phyloP scores from a whole-genome alignment of 2,888 invertebrate species.

The Ectemnius cavifrons region DNA sequence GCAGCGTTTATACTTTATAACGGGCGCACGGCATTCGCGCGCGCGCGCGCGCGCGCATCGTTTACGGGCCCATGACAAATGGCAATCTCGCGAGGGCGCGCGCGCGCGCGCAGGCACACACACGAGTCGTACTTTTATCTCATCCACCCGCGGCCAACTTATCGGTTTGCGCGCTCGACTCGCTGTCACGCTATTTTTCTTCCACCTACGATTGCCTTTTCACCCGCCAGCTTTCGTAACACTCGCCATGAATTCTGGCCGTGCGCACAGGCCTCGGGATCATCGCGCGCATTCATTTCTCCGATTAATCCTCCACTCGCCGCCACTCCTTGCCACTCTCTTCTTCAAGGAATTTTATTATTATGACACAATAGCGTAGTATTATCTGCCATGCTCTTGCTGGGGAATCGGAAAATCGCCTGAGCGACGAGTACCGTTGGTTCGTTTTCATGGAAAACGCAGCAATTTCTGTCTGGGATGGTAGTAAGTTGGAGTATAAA shows the following conservation, averaged over 20 bases:
- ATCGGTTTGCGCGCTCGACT: slow-evolving; percentile 40
- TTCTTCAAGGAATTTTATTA: too few relatives aligned
- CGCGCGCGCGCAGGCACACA: slow-evolving; percentile 43
- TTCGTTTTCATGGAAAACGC: slow-evolving; percentile 52
- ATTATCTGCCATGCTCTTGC: background rate
- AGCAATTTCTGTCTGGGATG: slow-evolving; percentile 36
- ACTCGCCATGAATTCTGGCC: slow-evolving; percentile 11
- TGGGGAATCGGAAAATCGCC: slow-evolving; percentile 58
- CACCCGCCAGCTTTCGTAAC: slow-evolving; percentile 11
- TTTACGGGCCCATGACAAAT: slow-evolving; percentile 62
- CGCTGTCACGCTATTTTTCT: slow-evolving; percentile 55
- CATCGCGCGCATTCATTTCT: too few relatives aligned
- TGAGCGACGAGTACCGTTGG: slow-evolving; percentile 55
- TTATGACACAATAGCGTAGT: background rate
- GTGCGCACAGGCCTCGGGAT: too few relatives aligned
- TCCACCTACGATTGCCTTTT: slow-evolving; percentile 54
- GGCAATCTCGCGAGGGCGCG: slow-evolving; percentile 55
- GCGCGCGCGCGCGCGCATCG: slow-evolving; percentile 51
- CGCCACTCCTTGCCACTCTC: too few relatives aligned
- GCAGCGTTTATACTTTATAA: slow-evolving; percentile 58
- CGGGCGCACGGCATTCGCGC: slow-evolving; percentile 29
- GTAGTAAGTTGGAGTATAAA: slow-evolving; percentile 62
- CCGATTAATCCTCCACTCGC: too few relatives aligned
- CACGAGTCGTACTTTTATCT: slow-evolving; percentile 57
- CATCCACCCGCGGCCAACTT: slow-evolving; percentile 42